Base-by-base conservation (phyloP, 2,113 vertebrate species). In the Heliornis fulica region DNA sequence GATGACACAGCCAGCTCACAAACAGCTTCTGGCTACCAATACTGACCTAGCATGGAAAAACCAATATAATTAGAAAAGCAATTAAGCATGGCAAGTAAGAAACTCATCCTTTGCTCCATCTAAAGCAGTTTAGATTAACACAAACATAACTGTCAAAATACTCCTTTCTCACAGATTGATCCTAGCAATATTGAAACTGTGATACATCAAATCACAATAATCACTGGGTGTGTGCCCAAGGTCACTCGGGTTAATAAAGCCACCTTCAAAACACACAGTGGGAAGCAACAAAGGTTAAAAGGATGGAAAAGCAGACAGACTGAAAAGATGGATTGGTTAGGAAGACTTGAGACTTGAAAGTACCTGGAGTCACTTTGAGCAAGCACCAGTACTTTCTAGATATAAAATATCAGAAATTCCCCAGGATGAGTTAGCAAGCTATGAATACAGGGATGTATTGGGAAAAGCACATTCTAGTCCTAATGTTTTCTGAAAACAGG, bases 11-110 rank as follows among this genome's bases (percentile, higher is more conserved):
- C 9, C 77, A 72, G 59, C 86, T 94, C 68, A 83, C 86, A 94
- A 75, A 69, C 74, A 87, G 75, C 92, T 93, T 84, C 79, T 93
- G 75, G 82, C 82, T 94, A 91, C 63, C 46, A 83, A 36, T 72
- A 82, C 87, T 76, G 53, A 87, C 84, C 84, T 77, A 74, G 71
- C 57, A 86, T 38, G 56, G 89, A 89, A 96, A 95, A 96, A 92
- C 53, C 92, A 91, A 96, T 95, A 75, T 16, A 90, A 69, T 92
- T 94, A 90, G 68, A 85, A 94, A 95, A 89, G 36, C 83, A 88
- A 89, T 94, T 86, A 94, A 87, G 56, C 38, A 77, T 56, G 92
- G 60, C 83, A 90, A 93, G 76, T 48, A 89, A 88, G 60, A 72
- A 92, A 90, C 29, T 26, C 36, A 74, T 60, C 20, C 45, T 85